These are phyloP conservation scores for Muscicapa striata DNA, from an alignment of 2,797 vertebrate genomes.

Conservation along the genomic window DNA sequence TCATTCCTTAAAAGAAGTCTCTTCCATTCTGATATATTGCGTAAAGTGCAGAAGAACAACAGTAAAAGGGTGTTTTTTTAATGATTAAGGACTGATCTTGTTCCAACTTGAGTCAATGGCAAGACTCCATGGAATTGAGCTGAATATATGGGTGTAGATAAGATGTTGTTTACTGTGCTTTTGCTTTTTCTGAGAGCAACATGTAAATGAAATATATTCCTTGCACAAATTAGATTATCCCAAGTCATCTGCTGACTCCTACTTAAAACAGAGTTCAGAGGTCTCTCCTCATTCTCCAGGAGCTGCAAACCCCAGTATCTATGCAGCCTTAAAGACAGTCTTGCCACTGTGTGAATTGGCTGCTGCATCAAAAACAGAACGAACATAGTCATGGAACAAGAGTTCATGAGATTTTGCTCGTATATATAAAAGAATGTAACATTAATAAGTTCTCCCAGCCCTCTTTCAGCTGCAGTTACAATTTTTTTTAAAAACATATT, in stretches of 20 bases:
- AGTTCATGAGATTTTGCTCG: background rate
- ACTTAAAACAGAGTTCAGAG: background rate
- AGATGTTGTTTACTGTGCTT: constrained; percentile 47
- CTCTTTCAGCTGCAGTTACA: background rate
- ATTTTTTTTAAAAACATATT: background rate
- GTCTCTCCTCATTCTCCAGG: background rate
- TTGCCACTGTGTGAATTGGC: background rate
- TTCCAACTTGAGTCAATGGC: constrained; percentile 28
- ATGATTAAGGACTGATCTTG: constrained; percentile 56
- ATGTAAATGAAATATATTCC: constrained; percentile 53
- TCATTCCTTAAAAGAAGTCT: background rate
- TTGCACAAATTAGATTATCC: constrained; percentile 49
- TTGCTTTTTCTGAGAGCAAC: constrained; percentile 36
- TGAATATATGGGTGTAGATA: constrained; percentile 61
- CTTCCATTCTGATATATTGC: constrained; percentile 4
- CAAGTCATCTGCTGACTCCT: constrained; percentile 27
- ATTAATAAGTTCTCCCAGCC: background rate
- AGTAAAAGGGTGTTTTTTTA: constrained; percentile 55
- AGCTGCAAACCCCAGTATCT: background rate
- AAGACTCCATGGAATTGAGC: constrained; percentile 35
- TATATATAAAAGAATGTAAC: background rate
- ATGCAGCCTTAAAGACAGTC: background rate
- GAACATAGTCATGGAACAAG: background rate
- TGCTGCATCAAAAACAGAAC: background rate
- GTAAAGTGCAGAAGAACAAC: constrained; percentile 43